Conservation (phyloP, 1,140 invertebrate genomes). For the Zaprionus tsacasi region DNA sequence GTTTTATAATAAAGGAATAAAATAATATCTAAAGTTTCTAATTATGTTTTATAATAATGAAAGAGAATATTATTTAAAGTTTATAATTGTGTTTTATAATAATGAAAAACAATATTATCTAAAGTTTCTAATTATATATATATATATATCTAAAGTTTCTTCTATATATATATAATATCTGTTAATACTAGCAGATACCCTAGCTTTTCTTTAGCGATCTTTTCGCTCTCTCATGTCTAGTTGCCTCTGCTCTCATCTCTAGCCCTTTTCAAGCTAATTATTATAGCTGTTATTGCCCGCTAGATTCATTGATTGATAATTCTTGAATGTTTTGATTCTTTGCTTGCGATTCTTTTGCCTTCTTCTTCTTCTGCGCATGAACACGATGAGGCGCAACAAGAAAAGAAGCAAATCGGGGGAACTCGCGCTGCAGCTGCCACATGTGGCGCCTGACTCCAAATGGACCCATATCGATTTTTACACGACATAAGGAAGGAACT, state of each 20-base stretch:
- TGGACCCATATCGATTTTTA: constrained; percentile 57
- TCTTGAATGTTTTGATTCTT: constrained; percentile 9
- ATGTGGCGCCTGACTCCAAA: constrained; percentile 26
- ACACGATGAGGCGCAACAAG: constrained; percentile 28
- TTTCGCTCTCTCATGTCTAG: background rate
- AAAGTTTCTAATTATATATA: too few species aligned
- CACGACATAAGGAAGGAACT: background rate
- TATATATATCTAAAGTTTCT: too few species aligned
- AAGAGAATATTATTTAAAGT: too few species aligned
- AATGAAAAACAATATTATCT: too few species aligned
- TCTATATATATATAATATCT: too few species aligned
- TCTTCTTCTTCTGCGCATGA: constrained; percentile 31
- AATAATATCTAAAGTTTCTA: too few species aligned
- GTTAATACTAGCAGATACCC: background rate
- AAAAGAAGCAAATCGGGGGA: constrained; percentile 12
- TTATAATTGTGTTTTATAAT: too few species aligned
- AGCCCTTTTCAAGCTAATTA: background rate
- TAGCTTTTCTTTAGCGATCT: background rate
- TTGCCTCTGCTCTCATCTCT: background rate
- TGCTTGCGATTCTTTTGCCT: constrained; percentile 11
- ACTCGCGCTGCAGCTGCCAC: background rate
- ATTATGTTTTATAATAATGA: too few species aligned
- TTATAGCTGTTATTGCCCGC: background rate
- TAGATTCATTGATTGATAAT: constrained; percentile 4
- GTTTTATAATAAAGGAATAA: too few species aligned